These are phyloP conservation scores for Scarus forsteni DNA, from an alignment of 2,797 vertebrate species.

Conservation along the genomic window DNA sequence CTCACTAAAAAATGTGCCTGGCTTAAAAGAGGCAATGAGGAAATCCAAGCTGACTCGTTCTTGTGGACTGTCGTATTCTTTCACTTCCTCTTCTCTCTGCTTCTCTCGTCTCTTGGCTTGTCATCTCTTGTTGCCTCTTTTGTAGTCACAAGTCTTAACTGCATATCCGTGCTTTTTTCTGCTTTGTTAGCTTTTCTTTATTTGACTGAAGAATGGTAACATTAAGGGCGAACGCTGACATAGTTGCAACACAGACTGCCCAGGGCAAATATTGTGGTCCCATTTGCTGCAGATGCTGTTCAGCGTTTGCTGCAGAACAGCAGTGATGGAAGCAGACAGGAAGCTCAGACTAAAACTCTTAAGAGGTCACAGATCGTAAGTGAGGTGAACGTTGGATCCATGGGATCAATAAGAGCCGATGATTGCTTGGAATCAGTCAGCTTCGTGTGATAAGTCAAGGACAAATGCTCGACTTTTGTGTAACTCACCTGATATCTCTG, in stretches of 20 bases:
- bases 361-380: constrained; percentile 47
- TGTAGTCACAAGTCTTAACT: constrained; percentile 12
- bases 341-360: constrained; percentile 49
- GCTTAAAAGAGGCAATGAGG: constrained; percentile 25
- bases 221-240: constrained; percentile 5
- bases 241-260: constrained; percentile 1
- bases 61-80: constrained; percentile 40
- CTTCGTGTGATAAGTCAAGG: constrained; percentile 54
- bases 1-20: constrained; percentile 36
- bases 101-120: constrained; percentile 12
- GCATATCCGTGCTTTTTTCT: background rate
- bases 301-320: background rate
- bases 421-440: constrained; percentile 56
- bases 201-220: constrained; percentile 31
- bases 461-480: constrained; percentile 32
- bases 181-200: constrained; percentile 21
- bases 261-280: background rate
- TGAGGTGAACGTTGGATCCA: constrained; percentile 53
- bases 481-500: constrained; percentile 18
- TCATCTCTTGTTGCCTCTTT: constrained; percentile 30
- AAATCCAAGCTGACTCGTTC: constrained; percentile 57
- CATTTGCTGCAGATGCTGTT: background rate
- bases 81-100: constrained; percentile 38
- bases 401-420: constrained; percentile 62
- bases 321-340: constrained; percentile 30